These are phyloP conservation scores for Crioceris asparagi DNA, from an alignment of 2,888 invertebrate species.

Conservation along the genomic window DNA sequence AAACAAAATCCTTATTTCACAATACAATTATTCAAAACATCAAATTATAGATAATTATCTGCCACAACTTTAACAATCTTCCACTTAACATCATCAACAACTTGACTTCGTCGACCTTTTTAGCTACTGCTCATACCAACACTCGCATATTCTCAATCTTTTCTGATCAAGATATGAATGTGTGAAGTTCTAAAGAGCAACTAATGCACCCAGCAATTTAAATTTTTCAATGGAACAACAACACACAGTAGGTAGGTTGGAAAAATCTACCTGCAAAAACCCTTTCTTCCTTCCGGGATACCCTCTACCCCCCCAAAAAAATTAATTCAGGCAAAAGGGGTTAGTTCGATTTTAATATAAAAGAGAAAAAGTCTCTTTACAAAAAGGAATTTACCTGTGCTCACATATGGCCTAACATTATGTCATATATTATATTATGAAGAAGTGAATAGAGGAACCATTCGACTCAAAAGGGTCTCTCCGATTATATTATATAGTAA, in stretches of 20 bases:
- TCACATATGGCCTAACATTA: slow-evolving; percentile 35
- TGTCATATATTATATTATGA: slow-evolving; percentile 22
- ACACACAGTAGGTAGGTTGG: slow-evolving; percentile 13
- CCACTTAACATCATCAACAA: too few species aligned
- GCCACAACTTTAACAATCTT: too few species aligned
- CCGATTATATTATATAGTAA: slow-evolving; percentile 8
- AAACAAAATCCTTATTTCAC: too few species aligned
- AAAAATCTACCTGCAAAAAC: slow-evolving; percentile 38
- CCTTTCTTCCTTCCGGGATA: slow-evolving; percentile 36
- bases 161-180: slow-evolving; percentile 28
- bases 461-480: slow-evolving; percentile 8
- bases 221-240: too few species aligned
- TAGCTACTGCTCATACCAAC: too few species aligned
- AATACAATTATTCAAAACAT: too few species aligned
- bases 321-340: slow-evolving; percentile 31
- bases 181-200: slow-evolving; percentile 32
- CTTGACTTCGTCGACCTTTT: too few species aligned
- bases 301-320: slow-evolving; percentile 17
- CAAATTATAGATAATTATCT: too few species aligned
- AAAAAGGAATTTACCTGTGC: slow-evolving; percentile 35
- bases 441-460: background rate
- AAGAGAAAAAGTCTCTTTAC: slow-evolving; percentile 13
- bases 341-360: slow-evolving; percentile 33
- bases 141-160: too few species aligned
- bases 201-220: slow-evolving; percentile 31